A percentile compares a stretch with the other conserved stretches of the same genome.
Evolutionary conservation across 1,140 invertebrate genomes (phyloP).

Genomic region (Drosophila ironensis): DNA sequence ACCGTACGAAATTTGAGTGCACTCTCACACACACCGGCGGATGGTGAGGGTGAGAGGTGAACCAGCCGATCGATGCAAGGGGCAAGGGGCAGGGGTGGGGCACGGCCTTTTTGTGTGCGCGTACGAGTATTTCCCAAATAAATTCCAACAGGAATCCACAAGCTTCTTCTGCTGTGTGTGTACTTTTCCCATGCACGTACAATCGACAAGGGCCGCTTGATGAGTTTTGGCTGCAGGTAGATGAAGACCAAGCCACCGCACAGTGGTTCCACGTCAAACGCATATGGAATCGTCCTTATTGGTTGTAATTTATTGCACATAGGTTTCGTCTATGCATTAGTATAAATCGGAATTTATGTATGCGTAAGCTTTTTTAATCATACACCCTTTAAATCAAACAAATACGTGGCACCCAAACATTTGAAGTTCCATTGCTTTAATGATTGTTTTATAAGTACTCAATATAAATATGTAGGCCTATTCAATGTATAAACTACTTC

Average conservation of each 20-base stretch:
- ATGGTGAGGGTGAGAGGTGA: conserved; percentile 31
- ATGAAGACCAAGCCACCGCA: conserved; percentile 43
- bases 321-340: no score
- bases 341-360: no score
- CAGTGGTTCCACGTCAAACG: conserved; percentile 26
- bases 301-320: no score
- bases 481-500: no score
- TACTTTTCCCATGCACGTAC: conserved; percentile 80
- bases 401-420: no score
- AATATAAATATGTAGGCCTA: no score
- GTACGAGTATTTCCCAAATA: conserved; percentile 79
- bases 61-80: background rate
- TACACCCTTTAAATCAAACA: no score
- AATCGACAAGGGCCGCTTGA: conserved; percentile 80
- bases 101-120: conserved; percentile 52
- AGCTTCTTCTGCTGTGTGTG: conserved; percentile 61
- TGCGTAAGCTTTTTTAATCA: no score
- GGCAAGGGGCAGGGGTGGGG: conserved; percentile 2
- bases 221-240: conserved; percentile 78
- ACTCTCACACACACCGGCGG: conserved; percentile 62
- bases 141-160: conserved; percentile 79
- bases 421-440: no score
- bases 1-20: conserved; percentile 80
- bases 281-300: background rate
- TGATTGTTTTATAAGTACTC: no score